A percentile compares a stretch with the other conserved stretches of the same genome.
Conservation (phyloP, 2,888 invertebrate genomes). For the Metellina segmentata region DNA sequence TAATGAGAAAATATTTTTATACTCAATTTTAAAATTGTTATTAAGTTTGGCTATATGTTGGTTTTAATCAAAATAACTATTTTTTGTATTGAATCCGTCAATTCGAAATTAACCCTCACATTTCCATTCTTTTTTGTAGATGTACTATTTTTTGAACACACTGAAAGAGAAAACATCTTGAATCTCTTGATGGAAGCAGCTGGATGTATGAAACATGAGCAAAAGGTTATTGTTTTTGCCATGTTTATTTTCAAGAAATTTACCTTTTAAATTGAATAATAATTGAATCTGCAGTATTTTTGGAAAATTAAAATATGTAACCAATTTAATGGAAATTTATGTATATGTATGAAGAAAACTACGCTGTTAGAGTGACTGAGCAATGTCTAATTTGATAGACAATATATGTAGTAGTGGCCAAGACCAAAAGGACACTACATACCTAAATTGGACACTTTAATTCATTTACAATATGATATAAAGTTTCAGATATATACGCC, state of each 20-base stretch:
- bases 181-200: conserved; percentile 59
- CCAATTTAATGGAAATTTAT: not conserved
- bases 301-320: too few relatives aligned
- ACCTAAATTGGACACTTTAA: too few relatives aligned
- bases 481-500: too few relatives aligned
- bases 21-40: too few relatives aligned
- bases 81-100: not conserved
- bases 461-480: too few relatives aligned
- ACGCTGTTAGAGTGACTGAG: too few relatives aligned
- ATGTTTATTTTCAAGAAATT: not conserved
- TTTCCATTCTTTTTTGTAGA: conserved; percentile 80
- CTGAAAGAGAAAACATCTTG: conserved; percentile 82
- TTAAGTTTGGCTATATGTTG: not conserved
- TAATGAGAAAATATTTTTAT: too few relatives aligned
- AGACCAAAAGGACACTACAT: too few relatives aligned
- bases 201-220: conserved; percentile 61
- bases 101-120: not conserved
- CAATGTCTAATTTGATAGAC: too few relatives aligned
- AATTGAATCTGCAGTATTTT: not conserved
- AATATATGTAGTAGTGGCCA: too few relatives aligned
- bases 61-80: not conserved
- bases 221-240: conserved; percentile 14
- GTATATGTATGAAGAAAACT: not conserved
- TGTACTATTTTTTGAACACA: conserved; percentile 87
- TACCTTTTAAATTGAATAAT: not conserved